Base-by-base conservation (phyloP, 1,140 invertebrate species). In the Cheumatopsyche charites region DNA sequence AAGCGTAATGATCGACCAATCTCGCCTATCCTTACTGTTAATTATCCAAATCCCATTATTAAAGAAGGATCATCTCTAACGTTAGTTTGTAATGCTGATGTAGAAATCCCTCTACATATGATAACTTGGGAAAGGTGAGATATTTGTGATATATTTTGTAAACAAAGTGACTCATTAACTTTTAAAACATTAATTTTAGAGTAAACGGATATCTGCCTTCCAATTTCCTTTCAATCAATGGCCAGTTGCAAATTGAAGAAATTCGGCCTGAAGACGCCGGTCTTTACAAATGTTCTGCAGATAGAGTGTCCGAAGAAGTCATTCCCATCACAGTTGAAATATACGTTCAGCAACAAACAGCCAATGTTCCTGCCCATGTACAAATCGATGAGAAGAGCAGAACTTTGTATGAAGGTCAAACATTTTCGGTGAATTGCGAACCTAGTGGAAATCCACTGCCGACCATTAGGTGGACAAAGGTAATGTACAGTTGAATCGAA, bases 381-480 rank as follows among this genome's bases (percentile, higher is more conserved):
- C 83, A 82, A 0, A 87, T 92, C 1, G 86, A 90, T 23, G 88
- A 88, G 0, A 87, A 91, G 21, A 84, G 86, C 21, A 86, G 93
- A 73, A 91, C 83, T 0, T 87, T 97, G n/a, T 83, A 89, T 0
- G 92, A 95, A 80, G 95, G 95, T 7, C 87, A 86, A 3, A 86
- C 86, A n/a, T 90, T 89, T 6, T 90, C 91, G 61, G 82, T 98
- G 0, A 86, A 89, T 1, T 98, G 96, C 78, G 82, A 87, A 21
- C 88, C 88, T 1, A 83, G 82, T 23, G 91, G 93, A 58, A 84
- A 86, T 45, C 91, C 93, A 0, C 82, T 85, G 63, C 89, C 92
- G 1, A 85, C 83, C 0, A 85, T 97, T 12, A 90, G 87, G 77
- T 98, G 96, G 96, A 87, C 84, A 0, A 94, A 92, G 84, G 87